These are phyloP conservation scores for Melitaea athalia DNA, from an alignment of 2,888 invertebrate genomes.

Conservation along the genomic window DNA sequence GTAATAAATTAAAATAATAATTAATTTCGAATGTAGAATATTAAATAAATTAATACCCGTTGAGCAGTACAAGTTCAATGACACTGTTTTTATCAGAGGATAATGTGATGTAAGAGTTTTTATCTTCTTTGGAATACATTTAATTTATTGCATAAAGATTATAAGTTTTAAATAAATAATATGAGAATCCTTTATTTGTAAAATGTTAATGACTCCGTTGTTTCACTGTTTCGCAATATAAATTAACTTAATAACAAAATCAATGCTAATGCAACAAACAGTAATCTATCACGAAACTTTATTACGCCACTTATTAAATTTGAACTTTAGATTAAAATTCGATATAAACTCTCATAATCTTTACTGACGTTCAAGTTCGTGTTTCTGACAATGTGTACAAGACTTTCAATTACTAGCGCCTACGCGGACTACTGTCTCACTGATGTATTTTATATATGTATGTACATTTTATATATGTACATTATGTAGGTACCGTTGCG, in stretches of 20 bases:
- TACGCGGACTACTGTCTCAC: not conserved
- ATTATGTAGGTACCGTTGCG: conserved; percentile 4
- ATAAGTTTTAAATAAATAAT: no score
- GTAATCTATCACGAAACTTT: not conserved
- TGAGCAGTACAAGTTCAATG: conserved; percentile 35
- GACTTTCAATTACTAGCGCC: not conserved
- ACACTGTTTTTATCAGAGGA: conserved; percentile 36
- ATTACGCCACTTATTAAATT: not conserved
- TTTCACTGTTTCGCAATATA: no score
- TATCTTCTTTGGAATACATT: no score
- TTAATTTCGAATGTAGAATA: conserved; percentile 31
- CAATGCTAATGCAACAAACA: no score
- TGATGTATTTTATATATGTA: not conserved
- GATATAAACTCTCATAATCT: not conserved
- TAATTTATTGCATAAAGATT: no score
- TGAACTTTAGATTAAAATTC: not conserved
- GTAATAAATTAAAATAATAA: conserved; percentile 37
- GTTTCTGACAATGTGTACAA: not conserved
- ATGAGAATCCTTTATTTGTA: no score
- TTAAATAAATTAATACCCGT: conserved; percentile 35
- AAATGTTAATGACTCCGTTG: no score
- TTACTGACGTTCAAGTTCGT: not conserved
- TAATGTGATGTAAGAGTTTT: conserved; percentile 14
- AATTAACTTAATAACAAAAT: no score
- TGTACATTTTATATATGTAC: not conserved